Base-by-base conservation (phyloP, 2,113 vertebrate species). In the Python bivittatus region DNA sequence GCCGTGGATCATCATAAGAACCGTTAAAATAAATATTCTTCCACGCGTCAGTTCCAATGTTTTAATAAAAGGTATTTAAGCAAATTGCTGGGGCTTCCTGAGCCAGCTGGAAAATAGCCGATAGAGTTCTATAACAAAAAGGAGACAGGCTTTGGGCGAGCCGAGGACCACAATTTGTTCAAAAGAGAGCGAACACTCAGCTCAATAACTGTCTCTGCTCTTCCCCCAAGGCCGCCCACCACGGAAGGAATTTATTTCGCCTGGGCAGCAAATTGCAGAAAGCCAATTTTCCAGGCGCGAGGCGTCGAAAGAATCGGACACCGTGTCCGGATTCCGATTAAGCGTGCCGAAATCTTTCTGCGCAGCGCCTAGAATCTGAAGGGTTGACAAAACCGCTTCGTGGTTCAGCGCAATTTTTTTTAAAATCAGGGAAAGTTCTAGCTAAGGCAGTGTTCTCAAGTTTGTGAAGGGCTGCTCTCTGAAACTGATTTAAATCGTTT, bases 21-120 rank as follows among this genome's bases (percentile, higher is more conserved):
- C 98, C 97, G 98, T 98, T 98, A 97, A 97, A 97, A 97, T 96
- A 94, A 97, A 96, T 97, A 95, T 97, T 97, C 97, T 98, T 97
- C 96, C 98, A 98, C 98, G 98, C 98, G 98, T 98, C 98, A 96
- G 97, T 98, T 98, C 98, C 98, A 97, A 94, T 96, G 97, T 97
- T 97, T 97, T 97, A 98, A 98, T 33, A 20, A 72, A 97, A 95
- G 97, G 97, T 96, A 97, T 97, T 96, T 98, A 97, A 98, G 98
- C 97, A 97, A 98, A 97, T 97, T 97, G 95, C 95, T 94, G 95
- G 89, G 95, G 97, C 96, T 95, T 95, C 97, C 91, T 93, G 96
- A 95, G 97, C 97, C 98, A 98, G 98, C 98, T 98, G 98, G 97
- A 96, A 97, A 95, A 94, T 38, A 42, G 72, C 96, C 97, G 96